These are phyloP conservation scores for Xenops minutus DNA, from an alignment of 2,797 vertebrate genomes.

Conservation along the genomic window DNA sequence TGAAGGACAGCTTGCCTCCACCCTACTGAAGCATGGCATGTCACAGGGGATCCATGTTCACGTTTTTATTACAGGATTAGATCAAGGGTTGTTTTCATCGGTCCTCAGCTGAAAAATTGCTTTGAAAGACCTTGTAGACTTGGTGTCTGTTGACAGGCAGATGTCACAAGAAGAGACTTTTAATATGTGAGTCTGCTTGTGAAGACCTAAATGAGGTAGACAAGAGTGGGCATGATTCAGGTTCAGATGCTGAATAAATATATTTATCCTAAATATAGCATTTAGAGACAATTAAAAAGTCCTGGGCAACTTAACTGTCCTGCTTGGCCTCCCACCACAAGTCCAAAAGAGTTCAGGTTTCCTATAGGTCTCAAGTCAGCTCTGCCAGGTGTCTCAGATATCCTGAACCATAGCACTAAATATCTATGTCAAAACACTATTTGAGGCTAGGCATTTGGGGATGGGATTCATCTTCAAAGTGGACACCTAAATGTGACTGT, in stretches of 20 bases:
- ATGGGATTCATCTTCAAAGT: not conserved
- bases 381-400: not conserved
- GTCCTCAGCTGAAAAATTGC: not conserved
- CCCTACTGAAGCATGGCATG: not conserved
- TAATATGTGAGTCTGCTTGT: not conserved
- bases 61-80: not conserved
- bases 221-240: not conserved
- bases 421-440: not conserved
- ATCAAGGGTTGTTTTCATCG: not conserved
- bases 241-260: not conserved
- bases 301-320: not conserved
- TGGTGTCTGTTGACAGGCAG: not conserved
- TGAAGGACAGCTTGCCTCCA: not conserved
- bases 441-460: not conserved
- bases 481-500: not conserved
- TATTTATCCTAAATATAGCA: not conserved
- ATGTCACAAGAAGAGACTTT: not conserved
- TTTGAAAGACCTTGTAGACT: not conserved
- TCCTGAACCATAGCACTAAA: not conserved
- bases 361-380: not conserved
- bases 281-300: not conserved
- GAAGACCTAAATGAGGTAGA: not conserved
- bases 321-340: not conserved
- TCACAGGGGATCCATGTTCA: not conserved
- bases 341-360: not conserved